Conservation (phyloP, 2,797 vertebrate species). For the Bufotes viridis region DNA sequence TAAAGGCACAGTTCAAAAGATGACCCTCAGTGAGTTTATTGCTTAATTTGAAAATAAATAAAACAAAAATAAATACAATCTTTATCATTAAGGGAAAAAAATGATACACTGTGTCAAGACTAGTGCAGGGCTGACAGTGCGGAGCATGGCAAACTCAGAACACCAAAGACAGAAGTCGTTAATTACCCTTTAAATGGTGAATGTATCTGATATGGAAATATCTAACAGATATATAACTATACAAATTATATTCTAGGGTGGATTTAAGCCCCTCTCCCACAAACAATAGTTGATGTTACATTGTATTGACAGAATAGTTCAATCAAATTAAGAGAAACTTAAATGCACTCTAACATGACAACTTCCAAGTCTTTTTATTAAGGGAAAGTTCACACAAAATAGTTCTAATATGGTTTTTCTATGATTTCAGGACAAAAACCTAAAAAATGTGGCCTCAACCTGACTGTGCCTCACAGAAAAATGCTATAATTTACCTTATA, state of each 20-base stretch:
- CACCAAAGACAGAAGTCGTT: neutral
- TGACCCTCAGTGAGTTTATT: conserved; percentile 31
- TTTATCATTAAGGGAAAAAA: neutral
- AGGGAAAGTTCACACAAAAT: neutral
- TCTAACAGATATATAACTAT: neutral
- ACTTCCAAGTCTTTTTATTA: neutral
- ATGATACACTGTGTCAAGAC: neutral
- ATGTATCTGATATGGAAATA: neutral
- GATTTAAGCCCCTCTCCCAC: neutral
- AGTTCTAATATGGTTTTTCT: neutral
- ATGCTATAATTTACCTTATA: neutral
- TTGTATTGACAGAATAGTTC: neutral
- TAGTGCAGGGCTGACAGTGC: neutral
- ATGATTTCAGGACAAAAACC: neutral
- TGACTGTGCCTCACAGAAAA: neutral
- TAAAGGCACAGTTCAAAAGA: conserved; percentile 47
- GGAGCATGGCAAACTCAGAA: neutral
- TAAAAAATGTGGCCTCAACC: neutral
- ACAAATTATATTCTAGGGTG: neutral
- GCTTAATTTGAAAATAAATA: conserved; percentile 23
- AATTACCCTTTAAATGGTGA: neutral
- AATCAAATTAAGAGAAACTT: neutral
- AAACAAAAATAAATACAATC: neutral
- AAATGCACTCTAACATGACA: neutral
- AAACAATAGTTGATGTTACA: neutral